Conservation (phyloP, 2,113 vertebrate species). For the Cygnus buccinator region DNA sequence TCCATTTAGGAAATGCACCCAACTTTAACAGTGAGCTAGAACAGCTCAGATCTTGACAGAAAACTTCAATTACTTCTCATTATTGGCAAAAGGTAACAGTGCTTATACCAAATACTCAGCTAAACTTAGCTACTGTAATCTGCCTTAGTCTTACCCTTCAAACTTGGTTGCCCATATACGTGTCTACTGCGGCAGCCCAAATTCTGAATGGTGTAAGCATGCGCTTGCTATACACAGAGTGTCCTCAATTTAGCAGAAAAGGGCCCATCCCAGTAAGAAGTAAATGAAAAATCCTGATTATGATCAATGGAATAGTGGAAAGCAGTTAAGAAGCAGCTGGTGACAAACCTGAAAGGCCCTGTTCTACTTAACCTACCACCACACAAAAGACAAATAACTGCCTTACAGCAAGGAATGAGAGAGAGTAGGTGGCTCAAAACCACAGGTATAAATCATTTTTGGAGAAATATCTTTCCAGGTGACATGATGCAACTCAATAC, state of each 20-base stretch:
- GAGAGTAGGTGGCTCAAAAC: neutral
- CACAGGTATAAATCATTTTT: neutral
- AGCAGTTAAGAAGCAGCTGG: neutral
- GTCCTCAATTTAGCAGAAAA: neutral
- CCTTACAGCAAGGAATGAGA: neutral
- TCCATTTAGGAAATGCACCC: neutral
- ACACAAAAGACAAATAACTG: neutral
- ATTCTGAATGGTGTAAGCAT: fast-evolving
- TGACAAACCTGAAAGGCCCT: neutral
- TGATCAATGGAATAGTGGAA: neutral
- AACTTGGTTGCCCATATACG: neutral
- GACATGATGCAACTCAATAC: neutral
- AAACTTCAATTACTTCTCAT: neutral
- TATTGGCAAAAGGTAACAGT: neutral
- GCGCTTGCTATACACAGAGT: fast-evolving
- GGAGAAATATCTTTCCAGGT: neutral
- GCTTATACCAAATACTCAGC: neutral
- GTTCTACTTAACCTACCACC: neutral
- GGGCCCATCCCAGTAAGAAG: neutral
- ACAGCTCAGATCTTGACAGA: neutral
- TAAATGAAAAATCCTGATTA: neutral
- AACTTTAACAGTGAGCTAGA: neutral
- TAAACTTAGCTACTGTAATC: neutral
- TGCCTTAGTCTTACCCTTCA: neutral
- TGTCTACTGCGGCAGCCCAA: neutral